Percentiles rank a stretch among this genome's conserved stretches.
phyloP scores from a whole-genome alignment of 2,113 vertebrate species.

The Grus americana region DNA sequence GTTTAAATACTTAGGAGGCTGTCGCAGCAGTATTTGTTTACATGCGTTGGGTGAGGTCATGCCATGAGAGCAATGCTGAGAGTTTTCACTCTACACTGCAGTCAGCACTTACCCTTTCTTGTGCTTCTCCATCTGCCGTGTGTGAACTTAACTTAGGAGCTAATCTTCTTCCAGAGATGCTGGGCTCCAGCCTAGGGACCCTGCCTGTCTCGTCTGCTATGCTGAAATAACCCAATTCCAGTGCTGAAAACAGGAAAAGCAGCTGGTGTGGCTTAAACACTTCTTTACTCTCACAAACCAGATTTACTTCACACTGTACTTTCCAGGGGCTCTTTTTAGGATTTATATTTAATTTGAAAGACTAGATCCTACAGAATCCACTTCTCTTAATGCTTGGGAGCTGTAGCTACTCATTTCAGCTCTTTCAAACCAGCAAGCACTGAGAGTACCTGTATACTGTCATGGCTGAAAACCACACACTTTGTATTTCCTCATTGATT shows the following conservation, averaged over 20 bases:
- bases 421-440: neutral
- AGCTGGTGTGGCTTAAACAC: neutral
- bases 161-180: neutral
- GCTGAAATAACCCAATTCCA: neutral
- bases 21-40: accelerated
- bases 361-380: neutral
- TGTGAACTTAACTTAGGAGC: neutral
- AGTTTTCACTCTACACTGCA: neutral
- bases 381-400: neutral
- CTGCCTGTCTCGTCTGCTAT: neutral
- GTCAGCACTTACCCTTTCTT: neutral
- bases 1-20: neutral
- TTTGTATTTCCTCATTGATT: neutral
- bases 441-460: neutral
- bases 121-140: neutral
- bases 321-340: neutral
- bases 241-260: neutral
- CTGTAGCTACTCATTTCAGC: neutral
- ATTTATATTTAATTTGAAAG: neutral
- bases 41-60: neutral
- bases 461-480: neutral
- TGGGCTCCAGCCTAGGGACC: neutral
- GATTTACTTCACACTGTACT: neutral
- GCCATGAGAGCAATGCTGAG: neutral
- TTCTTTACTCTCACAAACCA: neutral